Evolutionary conservation across 2,113 vertebrate genomes (phyloP), one percentile per base, ranked within the genome.

Genomic region (Pongo pygmaeus): DNA sequence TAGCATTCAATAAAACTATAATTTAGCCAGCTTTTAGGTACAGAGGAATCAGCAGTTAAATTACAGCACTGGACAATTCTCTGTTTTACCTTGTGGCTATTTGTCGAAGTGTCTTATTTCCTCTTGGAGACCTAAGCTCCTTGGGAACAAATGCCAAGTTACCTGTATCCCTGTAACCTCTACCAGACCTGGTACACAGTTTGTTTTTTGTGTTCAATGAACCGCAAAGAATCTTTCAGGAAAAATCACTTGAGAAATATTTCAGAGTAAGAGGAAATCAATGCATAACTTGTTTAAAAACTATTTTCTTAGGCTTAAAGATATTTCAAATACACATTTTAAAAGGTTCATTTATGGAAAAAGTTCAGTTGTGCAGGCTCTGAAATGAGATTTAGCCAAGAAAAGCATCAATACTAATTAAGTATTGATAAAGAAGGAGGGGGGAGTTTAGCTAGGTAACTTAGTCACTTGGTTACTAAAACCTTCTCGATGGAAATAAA

Each of bases 1-100:
- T 89, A 97, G 83, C 55, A 9, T 97, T 95, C 88, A 96, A 97
- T 95, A 94, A 96, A 97, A 94, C 87, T 96, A 83, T 91, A 94
- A 97, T 96, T 95, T 84, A 84, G 67, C 87, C 95, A 75, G 80
- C 83, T 23, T 83, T 83, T 48, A 93, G 97, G 84, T 78, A 69
- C 80, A 67, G 46, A 89, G 86, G 50, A 40, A 92, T 90, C 92
- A 61, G 72, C 85, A 81, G 70, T 90, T 84, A 94, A 95, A 93
- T 80, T 32, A 80, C 2, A 91, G 83, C 72, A 20, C 81, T 72
- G 88, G 84, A 93, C 67, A 55, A 59, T 83, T 92, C 94, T 96
- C 84, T 83, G 16, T 78, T 94, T 94, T 92, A 84, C 84, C 46
- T 69, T 72, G 75, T 40, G 75, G 93, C 84, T 70, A 46, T 94